Conservation (phyloP, 2,113 vertebrate species). For the Zapornia atra region DNA sequence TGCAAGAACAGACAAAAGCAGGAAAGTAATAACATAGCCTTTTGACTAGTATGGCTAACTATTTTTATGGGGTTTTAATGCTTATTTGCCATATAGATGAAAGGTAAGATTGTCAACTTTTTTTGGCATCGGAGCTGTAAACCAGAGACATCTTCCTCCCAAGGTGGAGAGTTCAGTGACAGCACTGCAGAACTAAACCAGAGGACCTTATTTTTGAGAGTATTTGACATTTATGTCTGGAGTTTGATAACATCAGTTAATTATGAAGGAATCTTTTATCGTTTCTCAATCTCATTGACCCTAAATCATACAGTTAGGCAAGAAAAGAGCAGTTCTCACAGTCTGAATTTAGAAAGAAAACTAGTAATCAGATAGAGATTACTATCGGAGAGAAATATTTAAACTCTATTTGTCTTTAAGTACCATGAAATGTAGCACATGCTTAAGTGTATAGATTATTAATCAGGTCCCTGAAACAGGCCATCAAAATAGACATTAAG, state of each 20-base stretch:
- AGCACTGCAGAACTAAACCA: neutral
- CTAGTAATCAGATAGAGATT: neutral
- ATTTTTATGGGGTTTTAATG: neutral
- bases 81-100: neutral
- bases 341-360: neutral
- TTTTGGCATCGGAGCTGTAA: neutral
- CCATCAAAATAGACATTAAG: neutral
- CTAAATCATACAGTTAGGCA: neutral
- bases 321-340: slow-evolving; percentile 1
- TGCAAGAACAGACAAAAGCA: neutral
- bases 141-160: neutral
- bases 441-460: neutral
- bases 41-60: neutral
- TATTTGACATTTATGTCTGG: neutral
- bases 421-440: neutral
- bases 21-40: neutral
- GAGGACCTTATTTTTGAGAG: neutral
- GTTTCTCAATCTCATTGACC: neutral
- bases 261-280: slow-evolving; percentile 12
- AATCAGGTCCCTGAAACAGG: neutral
- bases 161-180: neutral
- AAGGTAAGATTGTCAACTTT: neutral
- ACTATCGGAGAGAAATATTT: neutral
- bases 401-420: neutral
- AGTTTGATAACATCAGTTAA: slow-evolving; percentile 22